Conservation (phyloP, 1,140 invertebrate genomes). For the Ectropis grisescens region DNA sequence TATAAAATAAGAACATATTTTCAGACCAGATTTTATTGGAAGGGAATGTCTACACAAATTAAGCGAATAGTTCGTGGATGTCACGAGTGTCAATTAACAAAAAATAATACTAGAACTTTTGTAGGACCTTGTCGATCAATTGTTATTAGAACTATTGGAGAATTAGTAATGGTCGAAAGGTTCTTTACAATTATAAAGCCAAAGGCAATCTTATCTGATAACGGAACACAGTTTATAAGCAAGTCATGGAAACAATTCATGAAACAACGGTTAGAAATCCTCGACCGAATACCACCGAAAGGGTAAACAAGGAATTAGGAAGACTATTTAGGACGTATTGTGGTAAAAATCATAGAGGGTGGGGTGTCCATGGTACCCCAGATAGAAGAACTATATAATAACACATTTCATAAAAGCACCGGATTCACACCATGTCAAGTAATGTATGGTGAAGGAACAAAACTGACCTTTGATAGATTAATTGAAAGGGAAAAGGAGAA, state of each 20-base stretch:
- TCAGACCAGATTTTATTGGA: slow-evolving; percentile 24
- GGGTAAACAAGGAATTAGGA: too few relatives aligned
- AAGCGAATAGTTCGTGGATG: slow-evolving; percentile 16
- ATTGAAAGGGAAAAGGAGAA: too few relatives aligned
- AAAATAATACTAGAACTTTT: slow-evolving; percentile 8
- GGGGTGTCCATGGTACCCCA: slow-evolving; percentile 13
- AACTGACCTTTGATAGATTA: too few relatives aligned
- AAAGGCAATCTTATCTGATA: too few relatives aligned
- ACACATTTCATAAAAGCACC: slow-evolving; percentile 30
- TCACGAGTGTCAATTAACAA: slow-evolving; percentile 15
- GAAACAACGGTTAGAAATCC: too few relatives aligned
- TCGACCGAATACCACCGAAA: too few relatives aligned
- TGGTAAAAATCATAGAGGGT: slow-evolving; percentile 11
- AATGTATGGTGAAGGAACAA: slow-evolving; percentile 23
- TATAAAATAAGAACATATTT: slow-evolving; percentile 29
- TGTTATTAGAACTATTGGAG: slow-evolving; percentile 12
- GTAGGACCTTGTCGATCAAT: slow-evolving; percentile 13
- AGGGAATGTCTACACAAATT: slow-evolving; percentile 12
- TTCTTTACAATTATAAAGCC: too few relatives aligned
- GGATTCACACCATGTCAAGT: slow-evolving; percentile 37
- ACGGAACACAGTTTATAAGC: too few relatives aligned
- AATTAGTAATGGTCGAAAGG: slow-evolving; percentile 29
- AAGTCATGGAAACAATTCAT: too few relatives aligned
- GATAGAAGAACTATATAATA: slow-evolving; percentile 35
- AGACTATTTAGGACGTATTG: slow-evolving; percentile 27